phyloP scores from a whole-genome alignment of 2,797 vertebrate genomes.

The Sarcoramphus papa region DNA sequence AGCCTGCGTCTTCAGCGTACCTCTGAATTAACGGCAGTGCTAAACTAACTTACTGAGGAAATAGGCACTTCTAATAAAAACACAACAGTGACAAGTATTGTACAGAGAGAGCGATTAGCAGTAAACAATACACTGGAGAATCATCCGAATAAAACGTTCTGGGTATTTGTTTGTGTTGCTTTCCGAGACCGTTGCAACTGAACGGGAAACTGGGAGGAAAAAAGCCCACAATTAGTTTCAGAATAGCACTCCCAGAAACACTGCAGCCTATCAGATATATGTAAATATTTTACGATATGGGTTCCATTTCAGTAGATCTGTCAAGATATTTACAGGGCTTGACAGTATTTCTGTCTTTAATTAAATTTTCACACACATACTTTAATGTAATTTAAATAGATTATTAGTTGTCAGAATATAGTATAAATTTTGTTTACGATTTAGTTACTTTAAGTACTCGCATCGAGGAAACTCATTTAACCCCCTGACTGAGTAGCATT shows the following conservation, averaged over 20 bases:
- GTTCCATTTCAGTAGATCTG: conserved; percentile 71
- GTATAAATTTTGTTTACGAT: conserved; percentile 82
- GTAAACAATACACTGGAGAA: conserved; percentile 28
- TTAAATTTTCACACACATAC: conserved; percentile 77
- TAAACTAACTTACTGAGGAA: neutral
- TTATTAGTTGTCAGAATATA: conserved; percentile 79
- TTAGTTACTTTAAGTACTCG: conserved; percentile 78
- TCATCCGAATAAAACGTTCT: neutral
- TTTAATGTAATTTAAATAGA: conserved; percentile 81
- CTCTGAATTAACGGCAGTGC: neutral
- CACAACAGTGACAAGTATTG: neutral
- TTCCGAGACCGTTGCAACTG: neutral
- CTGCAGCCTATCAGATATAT: conserved; percentile 52
- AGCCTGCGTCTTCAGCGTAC: neutral
- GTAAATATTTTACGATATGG: conserved; percentile 69
- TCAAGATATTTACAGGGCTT: conserved; percentile 75
- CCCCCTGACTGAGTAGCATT: conserved; percentile 69
- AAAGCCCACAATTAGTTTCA: conserved; percentile 34
- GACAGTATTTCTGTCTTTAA: conserved; percentile 75
- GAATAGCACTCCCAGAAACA: conserved; percentile 27
- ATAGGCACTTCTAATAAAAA: conserved; percentile 7
- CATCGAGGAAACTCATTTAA: conserved; percentile 76
- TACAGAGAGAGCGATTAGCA: neutral
- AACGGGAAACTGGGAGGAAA: conserved; percentile 5
- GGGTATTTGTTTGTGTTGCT: neutral